Evolutionary conservation across 92 coral and sea anemone species (phyloP), one percentile per base, ranked within the genome.

Genomic region (Blastomussa wellsi): DNA sequence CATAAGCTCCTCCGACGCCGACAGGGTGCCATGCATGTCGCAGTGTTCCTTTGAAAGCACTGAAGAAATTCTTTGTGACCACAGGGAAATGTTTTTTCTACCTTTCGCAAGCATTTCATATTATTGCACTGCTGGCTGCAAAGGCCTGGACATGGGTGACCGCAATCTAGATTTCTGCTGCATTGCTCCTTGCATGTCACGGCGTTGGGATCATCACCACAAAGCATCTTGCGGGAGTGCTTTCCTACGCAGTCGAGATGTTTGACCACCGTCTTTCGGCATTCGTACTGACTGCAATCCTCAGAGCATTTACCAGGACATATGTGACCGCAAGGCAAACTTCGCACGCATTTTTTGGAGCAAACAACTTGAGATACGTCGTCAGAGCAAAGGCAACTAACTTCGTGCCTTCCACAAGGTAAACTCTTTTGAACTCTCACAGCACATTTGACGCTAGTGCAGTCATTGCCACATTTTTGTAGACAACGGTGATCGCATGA

Each of bases 401-500:
- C 32, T 37, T 42, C 47, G 80, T 93, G 96, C 68, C 85, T 75
- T 67, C 96, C 89, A 26, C 75, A 67, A 14, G 84, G 53, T 28
- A 59, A 71, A 4, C 49, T 77, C 33, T 60, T 37, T 59, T 82
- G 70, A 39, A 42, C 32, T 32, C 51, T 73, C 15, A 24, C 62
- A 57, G 80, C 90, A 86, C 36, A 78, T 49, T 47, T 79, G 77
- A 75, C 19, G 16, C 26, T 74, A 55, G 68, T 26, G 65, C 97
- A 93, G 16, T 83, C 85, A 42, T 91, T 84, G 31, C 84, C 78
- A 66, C 97, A 93, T 84, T 59, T 84, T 37, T 88, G 86, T 17
- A 72, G 78, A 75, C 94, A 93, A 28, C 57, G 88, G 59, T 93
- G 97, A 22, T 86, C 78, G 69, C 97, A 93, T 14, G 88, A 39